phyloP scores from a whole-genome alignment of 1,140 invertebrate species.

The Xylocopa sonorina region DNA sequence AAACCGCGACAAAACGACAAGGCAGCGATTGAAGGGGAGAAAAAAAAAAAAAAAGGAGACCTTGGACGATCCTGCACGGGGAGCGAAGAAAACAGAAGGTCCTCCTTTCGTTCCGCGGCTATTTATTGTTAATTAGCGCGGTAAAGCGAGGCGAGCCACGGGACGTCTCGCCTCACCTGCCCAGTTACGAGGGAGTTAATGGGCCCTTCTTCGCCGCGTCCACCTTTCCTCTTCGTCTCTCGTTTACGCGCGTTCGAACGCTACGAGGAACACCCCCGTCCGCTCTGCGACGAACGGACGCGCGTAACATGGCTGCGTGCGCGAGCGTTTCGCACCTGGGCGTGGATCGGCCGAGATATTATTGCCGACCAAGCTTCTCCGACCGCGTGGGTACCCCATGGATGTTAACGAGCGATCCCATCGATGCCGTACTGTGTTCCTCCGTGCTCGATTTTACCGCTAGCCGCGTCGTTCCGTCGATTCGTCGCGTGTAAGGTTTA shows the following conservation, averaged over 20 bases:
- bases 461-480: constrained; percentile 59
- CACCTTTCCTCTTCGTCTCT: neutral
- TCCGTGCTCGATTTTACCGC: neutral
- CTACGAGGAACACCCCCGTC: constrained; percentile 54
- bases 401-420: constrained; percentile 32
- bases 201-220: constrained; percentile 37
- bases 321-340: constrained; percentile 60
- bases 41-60: too few relatives aligned
- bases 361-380: too few relatives aligned
- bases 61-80: neutral
- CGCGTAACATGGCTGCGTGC: neutral
- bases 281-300: neutral
- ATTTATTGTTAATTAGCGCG: constrained; percentile 62
- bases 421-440: too few relatives aligned
- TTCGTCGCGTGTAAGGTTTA: constrained; percentile 55
- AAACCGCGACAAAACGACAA: too few relatives aligned
- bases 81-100: constrained; percentile 32
- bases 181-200: constrained; percentile 50
- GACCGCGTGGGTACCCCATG: constrained; percentile 28
- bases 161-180: constrained; percentile 33
- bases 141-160: constrained; percentile 26
- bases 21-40: too few relatives aligned
- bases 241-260: constrained; percentile 19
- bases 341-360: constrained; percentile 61
- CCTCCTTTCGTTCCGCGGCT: constrained; percentile 46